Conservation (phyloP, 2,797 vertebrate species). For the Myripristis murdjan region DNA sequence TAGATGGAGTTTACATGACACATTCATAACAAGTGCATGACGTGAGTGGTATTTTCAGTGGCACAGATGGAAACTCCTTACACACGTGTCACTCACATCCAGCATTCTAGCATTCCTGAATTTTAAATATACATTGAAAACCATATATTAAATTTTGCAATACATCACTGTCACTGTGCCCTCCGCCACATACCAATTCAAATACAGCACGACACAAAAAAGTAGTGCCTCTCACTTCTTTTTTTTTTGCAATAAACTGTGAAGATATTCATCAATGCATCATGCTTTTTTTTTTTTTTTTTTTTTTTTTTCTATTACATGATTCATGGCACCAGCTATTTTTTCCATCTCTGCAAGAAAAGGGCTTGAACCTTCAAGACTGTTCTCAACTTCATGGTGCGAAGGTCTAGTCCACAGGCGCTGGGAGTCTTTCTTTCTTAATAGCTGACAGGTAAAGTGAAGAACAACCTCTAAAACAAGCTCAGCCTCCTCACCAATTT, state of each 20-base stretch:
- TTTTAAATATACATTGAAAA: neutral
- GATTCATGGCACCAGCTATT: neutral
- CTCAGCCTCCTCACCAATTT: conserved; percentile 35
- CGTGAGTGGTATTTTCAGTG: neutral
- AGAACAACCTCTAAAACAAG: conserved; percentile 38
- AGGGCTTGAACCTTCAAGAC: neutral
- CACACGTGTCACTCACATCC: conserved; percentile 2
- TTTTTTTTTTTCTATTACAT: neutral
- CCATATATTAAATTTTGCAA: too few species aligned
- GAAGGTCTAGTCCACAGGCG: neutral
- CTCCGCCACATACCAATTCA: neutral
- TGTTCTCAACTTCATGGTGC: neutral
- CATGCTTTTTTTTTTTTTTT: too few species aligned
- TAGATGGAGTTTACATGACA: neutral
- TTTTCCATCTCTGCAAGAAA: neutral
- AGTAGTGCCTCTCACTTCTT: too few species aligned
- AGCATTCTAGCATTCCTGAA: neutral
- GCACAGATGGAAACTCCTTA: conserved; percentile 16
- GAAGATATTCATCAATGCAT: neutral
- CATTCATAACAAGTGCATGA: neutral
- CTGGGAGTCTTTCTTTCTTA: neutral
- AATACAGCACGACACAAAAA: neutral
- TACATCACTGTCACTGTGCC: too few species aligned
- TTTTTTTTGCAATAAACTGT: neutral
- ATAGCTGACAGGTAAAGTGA: conserved; percentile 18